Evolutionary conservation across 1,140 invertebrate species (phyloP), one percentile per base, ranked within the genome.

Genomic region (Drosophila varians): DNA sequence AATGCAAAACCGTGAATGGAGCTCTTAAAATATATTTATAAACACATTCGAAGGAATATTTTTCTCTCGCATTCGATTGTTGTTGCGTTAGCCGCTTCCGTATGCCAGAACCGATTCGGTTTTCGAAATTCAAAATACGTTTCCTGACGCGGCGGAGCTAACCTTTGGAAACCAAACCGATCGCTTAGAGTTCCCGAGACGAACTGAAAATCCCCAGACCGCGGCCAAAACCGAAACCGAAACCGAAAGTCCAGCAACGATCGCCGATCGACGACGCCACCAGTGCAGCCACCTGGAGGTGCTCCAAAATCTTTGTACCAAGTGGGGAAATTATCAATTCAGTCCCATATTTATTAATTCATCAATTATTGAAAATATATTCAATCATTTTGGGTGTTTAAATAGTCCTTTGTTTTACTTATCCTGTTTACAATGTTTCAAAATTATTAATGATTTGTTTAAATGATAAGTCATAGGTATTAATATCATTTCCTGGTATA

Each of bases 121-220:
- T 25, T 34, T 45, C 52, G 38, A 56, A 19, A 61, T 51, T 54
- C 57, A 51, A 61, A 31, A 34, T 47, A 18, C 36, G 23, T 47
- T 38, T 62, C 38, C 52, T 62, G 65, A 40, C 66, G 66, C 71
- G 66, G 77, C 77, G 71, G 73, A 77, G 78, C 77, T 49, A 72
- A 58, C 62, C 48, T 18, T n/a, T 60, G 42, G n/a, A 69, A n/a
- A 34, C 26, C 36, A 83, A 83, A 84, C 80, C 55, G 75, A 71
- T 84, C 78, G 70, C 79, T 84, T 66, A 72, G 70, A 78, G 78
- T 80, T 86, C 52, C 78, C 79, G 78, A 84, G 80, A 84, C 79
- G 75, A 79, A 83, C 78, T 83, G 74, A 69, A 78, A 65, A 73
- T 38, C n/a, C 36, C n/a, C 36, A 16, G n/a, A 11, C 6, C 28